Base-by-base conservation (phyloP, 2,888 invertebrate species). In the Eupithecia subfuscata region DNA sequence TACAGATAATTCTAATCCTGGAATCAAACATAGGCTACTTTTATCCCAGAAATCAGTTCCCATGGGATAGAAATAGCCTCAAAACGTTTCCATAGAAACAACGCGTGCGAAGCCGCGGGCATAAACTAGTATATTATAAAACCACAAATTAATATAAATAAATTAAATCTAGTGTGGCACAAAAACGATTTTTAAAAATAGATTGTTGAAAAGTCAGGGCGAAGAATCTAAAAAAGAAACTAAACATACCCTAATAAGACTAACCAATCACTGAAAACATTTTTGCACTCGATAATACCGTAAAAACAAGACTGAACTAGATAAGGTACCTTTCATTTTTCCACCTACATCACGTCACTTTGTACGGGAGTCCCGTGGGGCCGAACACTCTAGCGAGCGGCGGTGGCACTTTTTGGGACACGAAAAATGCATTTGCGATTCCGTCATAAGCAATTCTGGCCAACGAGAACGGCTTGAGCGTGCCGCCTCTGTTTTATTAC, bases 391-490 rank as follows among this genome's bases (percentile, higher is more conserved):
- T 80, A 84, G 82, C 80, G 69, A 67, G 37, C 22, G 64, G 34
- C 34, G 56, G 40, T 64, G 79, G 81, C 88, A 89, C 91, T 92
- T 92, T 93, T 91, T 93, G 89, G 83, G 89, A 93, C 93, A 93
- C 89, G 93, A 92, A 90, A 93, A 93, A 91, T 93, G 92, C 92
- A 93, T 93, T 93, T 92, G 92, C 88, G 91, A 89, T 91, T 88
- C 89, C 83, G 85, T 90, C 91, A 91, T 92, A 92, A 92, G 89
- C 90, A 89, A 83, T 90, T 88, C 90, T 88, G 84, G 84, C 85
- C 82, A 81, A 86, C 84, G 82, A 84, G 85, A 83, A 87, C 82
- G 83, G 82, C 68, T 73, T 37, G 70, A 52, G 69, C 76, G 74
- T 77, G 85, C 78, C 75, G 69, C 69, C 48, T 74, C 74, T 74